Conservation (phyloP, 2,888 invertebrate genomes). For the Microplitis deprimator region DNA sequence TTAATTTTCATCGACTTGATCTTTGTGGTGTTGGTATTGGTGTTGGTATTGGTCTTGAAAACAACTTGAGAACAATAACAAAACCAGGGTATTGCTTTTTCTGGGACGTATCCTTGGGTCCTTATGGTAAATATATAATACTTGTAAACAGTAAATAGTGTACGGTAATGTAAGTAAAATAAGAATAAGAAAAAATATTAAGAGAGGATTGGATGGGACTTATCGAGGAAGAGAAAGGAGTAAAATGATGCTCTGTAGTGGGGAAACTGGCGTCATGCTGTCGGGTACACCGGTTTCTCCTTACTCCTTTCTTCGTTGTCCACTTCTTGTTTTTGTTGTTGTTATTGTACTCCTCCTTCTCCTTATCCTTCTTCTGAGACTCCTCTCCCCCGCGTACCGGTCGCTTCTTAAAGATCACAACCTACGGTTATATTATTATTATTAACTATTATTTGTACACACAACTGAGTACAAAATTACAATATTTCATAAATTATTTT, state of each 20-base stretch:
- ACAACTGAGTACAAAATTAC: neutral
- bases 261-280: constrained; percentile 68
- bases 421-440: constrained; percentile 19
- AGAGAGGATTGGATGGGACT: constrained; percentile 43
- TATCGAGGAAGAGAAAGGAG: constrained; percentile 46
- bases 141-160: constrained; percentile 10
- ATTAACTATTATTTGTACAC: constrained; percentile 19
- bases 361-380: constrained; percentile 23
- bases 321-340: constrained; percentile 44
- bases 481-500: neutral
- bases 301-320: constrained; percentile 55
- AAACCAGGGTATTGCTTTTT: constrained; percentile 28
- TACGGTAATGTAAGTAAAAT: neutral
- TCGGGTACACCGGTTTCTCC: constrained; percentile 71
- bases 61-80: constrained; percentile 26
- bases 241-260: constrained; percentile 50
- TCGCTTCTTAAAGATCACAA: constrained; percentile 9
- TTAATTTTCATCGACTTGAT: too few relatives aligned
- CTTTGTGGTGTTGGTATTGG: neutral
- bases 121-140: constrained; percentile 23
- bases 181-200: constrained; percentile 20
- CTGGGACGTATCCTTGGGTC: constrained; percentile 46
- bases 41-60: constrained; percentile 2
- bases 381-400: constrained; percentile 31
- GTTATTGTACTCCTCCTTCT: constrained; percentile 2